A percentile compares a stretch with the other conserved stretches of the same genome.
These are phyloP conservation scores for Distichodus sexfasciatus DNA, from an alignment of 2,797 vertebrate genomes.

Conservation along the genomic window DNA sequence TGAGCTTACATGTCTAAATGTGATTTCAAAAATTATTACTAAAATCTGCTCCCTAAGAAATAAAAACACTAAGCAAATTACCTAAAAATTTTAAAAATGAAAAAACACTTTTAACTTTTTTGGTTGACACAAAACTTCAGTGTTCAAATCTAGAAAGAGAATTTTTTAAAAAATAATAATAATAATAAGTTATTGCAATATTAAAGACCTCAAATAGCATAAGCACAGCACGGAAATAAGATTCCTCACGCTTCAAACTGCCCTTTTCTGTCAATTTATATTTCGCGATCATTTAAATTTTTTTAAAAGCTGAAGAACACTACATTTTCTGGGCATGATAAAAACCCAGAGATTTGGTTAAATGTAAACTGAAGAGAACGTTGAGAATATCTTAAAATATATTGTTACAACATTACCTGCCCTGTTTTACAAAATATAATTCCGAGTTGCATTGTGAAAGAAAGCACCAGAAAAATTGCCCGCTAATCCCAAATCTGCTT, in stretches of 20 bases:
- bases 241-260: constrained; percentile 8
- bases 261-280: background rate
- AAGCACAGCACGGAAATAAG: constrained; percentile 28
- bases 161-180: too few species aligned
- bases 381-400: constrained; percentile 37
- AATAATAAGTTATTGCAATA: constrained; percentile 35
- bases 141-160: background rate
- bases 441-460: constrained; percentile 51
- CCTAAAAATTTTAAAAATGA: background rate
- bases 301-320: background rate
- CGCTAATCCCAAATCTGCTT: background rate
- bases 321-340: background rate
- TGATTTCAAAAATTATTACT: constrained; percentile 49
- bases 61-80: constrained; percentile 4
- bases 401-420: constrained; percentile 37
- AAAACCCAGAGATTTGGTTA: background rate
- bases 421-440: constrained; percentile 42
- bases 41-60: constrained; percentile 24
- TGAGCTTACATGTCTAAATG: constrained; percentile 67
- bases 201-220: constrained; percentile 23
- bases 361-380: constrained; percentile 10
- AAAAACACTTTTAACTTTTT: background rate
- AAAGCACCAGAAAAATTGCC: constrained; percentile 16
- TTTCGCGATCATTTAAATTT: background rate
- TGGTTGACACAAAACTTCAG: constrained; percentile 3